Percentiles rank a stretch among this genome's conserved stretches.
phyloP scores from a whole-genome alignment of 2,113 vertebrate genomes.

The Pelobates fuscus region DNA sequence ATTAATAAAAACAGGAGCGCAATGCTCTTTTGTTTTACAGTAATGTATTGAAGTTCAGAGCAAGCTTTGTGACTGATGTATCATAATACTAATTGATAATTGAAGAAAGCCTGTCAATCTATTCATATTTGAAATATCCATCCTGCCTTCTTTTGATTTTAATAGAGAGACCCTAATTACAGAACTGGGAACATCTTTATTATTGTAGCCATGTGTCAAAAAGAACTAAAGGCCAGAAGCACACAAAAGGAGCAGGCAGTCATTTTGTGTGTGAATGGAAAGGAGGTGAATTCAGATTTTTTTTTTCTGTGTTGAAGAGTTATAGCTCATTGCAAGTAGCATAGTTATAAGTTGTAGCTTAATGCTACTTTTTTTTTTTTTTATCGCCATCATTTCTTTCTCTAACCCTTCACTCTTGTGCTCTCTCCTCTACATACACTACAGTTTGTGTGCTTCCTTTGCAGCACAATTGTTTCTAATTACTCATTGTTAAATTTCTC shows the following conservation, averaged over 20 bases:
- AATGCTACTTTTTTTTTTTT: too few relatives aligned
- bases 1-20: neutral
- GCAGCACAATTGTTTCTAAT: too few relatives aligned
- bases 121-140: neutral
- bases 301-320: too few relatives aligned
- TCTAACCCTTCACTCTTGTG: too few relatives aligned
- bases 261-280: too few relatives aligned
- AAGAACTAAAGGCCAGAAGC: neutral
- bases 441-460: too few relatives aligned
- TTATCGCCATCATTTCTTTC: too few relatives aligned
- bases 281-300: too few relatives aligned
- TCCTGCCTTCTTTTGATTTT: neutral
- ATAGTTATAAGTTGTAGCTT: too few relatives aligned
- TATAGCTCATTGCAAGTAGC: too few relatives aligned
- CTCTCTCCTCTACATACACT: too few relatives aligned
- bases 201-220: neutral
- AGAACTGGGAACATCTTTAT: neutral
- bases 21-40: neutral
- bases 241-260: neutral
- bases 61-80: neutral
- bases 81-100: neutral
- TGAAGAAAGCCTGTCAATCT: neutral
- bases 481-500: too few relatives aligned
- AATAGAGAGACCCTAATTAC: conserved; percentile 1
- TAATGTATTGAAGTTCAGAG: neutral